Base-by-base conservation (phyloP, 2,888 invertebrate genomes). In the Periphyllus acericola region DNA sequence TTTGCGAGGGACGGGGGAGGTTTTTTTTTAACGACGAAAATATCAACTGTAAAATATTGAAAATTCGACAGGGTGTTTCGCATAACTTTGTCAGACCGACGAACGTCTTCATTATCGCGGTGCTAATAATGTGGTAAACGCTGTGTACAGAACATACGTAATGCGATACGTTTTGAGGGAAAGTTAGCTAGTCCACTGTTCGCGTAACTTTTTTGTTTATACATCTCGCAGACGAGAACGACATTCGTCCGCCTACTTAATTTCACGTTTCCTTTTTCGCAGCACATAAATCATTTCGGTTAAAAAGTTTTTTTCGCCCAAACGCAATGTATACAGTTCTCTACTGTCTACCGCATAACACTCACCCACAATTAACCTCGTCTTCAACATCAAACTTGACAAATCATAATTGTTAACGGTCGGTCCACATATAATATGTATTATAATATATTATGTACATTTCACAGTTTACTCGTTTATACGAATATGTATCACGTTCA, bases 261-360 rank as follows among this genome's bases (percentile, higher is more conserved):
- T 55, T 72, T 52, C 14, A 11, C 34, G 25, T 83, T 21, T n/a
- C 21, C 19, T 71, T 82, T 71, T 71, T 32, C 25, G 29, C 32
- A 32, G 36, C 32, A 34, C 34, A 52, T 34, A 55, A 34, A 83
- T 72, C 55, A 83, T n/a, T 83, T 34, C 2, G 34, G 52, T 72
- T 5, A 11, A 83, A 83, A 83, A 72, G 82, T 83, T 83, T 83
- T n/a, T 52, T 34, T 25, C 82, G 17, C 72, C 40, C 68, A 71
- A 71, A 71, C 3, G 72, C 4, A 60, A 8, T 60, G 32, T 9
- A 6, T 40, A 32, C 32, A 17, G 29, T 71, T 17, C 46, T n/a
- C 46, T 9, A n/a, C 72, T n/a, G n/a, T n/a, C 46, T 9, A n/a
- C 72, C 34, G n/a, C 72, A 52, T n/a, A 72, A 55, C 52, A 68